A percentile compares a stretch with the other conserved stretches of the same genome.
These are phyloP conservation scores for Hypomecis atomaria DNA, from an alignment of 2,888 invertebrate species.

Conservation along the genomic window DNA sequence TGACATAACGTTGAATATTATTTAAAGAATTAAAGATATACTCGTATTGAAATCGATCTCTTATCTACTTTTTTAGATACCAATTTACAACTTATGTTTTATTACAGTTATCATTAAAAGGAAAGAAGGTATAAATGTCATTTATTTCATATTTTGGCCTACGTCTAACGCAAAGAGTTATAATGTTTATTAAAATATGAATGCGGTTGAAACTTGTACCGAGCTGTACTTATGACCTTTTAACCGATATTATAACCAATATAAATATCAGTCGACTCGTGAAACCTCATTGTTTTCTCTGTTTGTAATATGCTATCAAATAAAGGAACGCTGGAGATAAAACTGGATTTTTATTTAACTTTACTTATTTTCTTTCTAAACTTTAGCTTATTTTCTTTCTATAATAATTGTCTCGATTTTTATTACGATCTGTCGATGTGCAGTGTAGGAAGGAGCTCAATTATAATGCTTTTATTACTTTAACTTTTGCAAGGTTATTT, in stretches of 20 bases:
- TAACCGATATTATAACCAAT: slow-evolving; percentile 2
- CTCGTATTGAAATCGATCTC: no score
- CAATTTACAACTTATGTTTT: no score
- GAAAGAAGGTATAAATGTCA: no score
- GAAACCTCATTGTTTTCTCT: slow-evolving; percentile 45
- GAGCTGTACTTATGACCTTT: slow-evolving; percentile 12
- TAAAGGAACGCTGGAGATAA: slow-evolving; percentile 61
- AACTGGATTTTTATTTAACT: slow-evolving; percentile 25
- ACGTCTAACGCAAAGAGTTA: background rate
- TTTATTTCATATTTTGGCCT: background rate
- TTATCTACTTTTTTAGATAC: no score
- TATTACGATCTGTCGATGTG: background rate
- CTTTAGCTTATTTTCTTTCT: background rate
- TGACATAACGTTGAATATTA: no score
- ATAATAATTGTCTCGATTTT: background rate
- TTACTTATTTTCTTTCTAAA: background rate
- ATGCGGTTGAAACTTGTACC: slow-evolving; percentile 5
- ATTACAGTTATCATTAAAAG: no score
- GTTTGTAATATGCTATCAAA: slow-evolving; percentile 64
- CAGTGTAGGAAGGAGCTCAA: no score
- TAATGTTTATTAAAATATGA: slow-evolving; percentile 8
- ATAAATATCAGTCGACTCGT: slow-evolving; percentile 26
- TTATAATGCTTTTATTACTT: no score
- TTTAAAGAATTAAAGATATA: no score
- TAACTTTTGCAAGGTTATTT: no score